phyloP scores from a whole-genome alignment of 2,113 vertebrate genomes.

The Acanthisitta chloris region DNA sequence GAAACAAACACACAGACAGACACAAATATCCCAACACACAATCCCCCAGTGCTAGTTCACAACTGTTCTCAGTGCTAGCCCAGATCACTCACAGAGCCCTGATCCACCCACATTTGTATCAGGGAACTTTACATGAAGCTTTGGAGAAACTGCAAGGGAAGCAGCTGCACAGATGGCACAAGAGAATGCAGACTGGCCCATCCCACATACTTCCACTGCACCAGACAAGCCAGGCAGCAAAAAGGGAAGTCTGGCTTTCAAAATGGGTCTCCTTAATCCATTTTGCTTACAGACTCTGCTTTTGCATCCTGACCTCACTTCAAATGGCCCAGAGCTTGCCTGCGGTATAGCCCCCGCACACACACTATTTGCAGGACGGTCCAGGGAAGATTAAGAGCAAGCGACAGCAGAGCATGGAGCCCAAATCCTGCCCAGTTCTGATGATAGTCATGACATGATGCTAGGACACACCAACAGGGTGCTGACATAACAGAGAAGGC shows the following conservation, averaged over 20 bases:
- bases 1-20: neutral
- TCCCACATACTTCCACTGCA: neutral
- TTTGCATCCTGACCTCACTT: neutral
- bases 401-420: neutral
- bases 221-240: neutral
- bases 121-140: slow-evolving; percentile 77
- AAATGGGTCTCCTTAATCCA: neutral
- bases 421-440: neutral
- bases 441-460: neutral
- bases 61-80: neutral
- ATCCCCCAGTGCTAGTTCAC: neutral
- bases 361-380: neutral
- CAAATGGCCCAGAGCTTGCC: neutral
- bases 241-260: neutral
- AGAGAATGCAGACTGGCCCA: slow-evolving; percentile 51
- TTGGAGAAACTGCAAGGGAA: slow-evolving; percentile 82
- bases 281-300: neutral
- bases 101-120: neutral
- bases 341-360: neutral
- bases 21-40: neutral
- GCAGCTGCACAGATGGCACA: slow-evolving; percentile 74
- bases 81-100: neutral
- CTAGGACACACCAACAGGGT: neutral
- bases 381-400: neutral
- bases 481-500: neutral